Conservation (phyloP, 2,888 invertebrate genomes). For the Chorisops tibialis region DNA sequence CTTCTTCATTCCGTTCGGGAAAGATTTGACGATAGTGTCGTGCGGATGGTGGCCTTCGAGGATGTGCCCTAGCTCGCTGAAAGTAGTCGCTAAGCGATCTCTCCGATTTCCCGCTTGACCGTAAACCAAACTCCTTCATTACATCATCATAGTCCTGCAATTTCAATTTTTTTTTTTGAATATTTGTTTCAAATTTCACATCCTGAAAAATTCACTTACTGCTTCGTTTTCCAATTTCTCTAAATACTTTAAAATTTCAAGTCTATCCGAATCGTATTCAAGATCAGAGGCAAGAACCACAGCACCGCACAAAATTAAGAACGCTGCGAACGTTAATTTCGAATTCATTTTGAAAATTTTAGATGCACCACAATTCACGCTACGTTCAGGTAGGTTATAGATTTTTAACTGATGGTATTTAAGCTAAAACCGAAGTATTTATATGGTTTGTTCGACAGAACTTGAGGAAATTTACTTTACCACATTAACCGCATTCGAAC, state of each 20-base stretch:
- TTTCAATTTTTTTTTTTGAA: neutral
- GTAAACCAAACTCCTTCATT: neutral
- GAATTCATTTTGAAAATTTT: neutral
- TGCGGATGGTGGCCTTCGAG: neutral
- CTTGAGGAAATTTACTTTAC: neutral
- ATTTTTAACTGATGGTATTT: neutral
- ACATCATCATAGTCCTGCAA: conserved; percentile 10
- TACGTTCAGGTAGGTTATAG: too few relatives aligned
- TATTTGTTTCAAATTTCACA: neutral
- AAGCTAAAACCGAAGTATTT: neutral
- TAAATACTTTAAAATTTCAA: neutral
- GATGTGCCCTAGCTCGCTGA: neutral
- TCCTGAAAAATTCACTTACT: neutral
- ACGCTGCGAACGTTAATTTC: neutral
- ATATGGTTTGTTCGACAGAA: neutral
- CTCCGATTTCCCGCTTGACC: neutral
- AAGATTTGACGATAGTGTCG: neutral
- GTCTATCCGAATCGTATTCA: neutral
- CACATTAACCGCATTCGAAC: too few relatives aligned
- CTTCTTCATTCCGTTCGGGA: conserved; percentile 15
- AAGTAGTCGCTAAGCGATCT: neutral
- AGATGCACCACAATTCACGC: neutral
- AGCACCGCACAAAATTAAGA: neutral
- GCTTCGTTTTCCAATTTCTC: neutral
- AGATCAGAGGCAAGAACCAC: neutral